Conservation (phyloP, 2,888 invertebrate species). For the Neoaliturus tenellus region DNA sequence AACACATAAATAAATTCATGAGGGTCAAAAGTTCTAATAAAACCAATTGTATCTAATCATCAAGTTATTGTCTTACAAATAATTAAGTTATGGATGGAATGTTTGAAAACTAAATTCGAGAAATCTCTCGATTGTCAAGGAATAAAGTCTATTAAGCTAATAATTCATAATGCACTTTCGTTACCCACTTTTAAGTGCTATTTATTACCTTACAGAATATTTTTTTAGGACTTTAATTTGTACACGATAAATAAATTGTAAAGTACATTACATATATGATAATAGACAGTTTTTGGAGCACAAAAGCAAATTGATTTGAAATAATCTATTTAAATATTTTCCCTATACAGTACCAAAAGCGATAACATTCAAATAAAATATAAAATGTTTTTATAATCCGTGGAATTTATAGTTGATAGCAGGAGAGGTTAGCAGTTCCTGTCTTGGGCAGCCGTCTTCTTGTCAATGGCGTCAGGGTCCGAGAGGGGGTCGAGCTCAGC, state of each 20-base stretch:
- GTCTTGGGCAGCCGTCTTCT: constrained; percentile 65
- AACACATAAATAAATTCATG: not conserved
- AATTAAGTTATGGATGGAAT: constrained; percentile 7
- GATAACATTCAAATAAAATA: not conserved
- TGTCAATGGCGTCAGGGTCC: constrained; percentile 82
- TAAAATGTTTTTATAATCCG: not conserved
- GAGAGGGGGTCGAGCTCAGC: constrained; percentile 95
- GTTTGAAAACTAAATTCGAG: not conserved
- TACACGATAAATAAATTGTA: not conserved
- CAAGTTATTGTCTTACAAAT: not conserved
- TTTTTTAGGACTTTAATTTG: not conserved
- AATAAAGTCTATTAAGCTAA: not conserved
- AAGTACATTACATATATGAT: not conserved
- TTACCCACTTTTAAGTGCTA: not conserved
- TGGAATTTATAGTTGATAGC: not conserved
- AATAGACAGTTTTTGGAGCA: not conserved
- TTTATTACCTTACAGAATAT: not conserved
- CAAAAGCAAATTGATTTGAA: not conserved
- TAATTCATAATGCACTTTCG: not conserved
- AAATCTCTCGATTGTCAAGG: not conserved
- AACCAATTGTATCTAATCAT: not conserved
- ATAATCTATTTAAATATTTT: constrained; percentile 2
- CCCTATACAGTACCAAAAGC: constrained; percentile 8
- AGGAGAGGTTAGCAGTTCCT: constrained; percentile 63
- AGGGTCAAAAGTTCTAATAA: not conserved